Base-by-base conservation (phyloP, 2,888 invertebrate genomes). In the Campopleginae sp. region DNA sequence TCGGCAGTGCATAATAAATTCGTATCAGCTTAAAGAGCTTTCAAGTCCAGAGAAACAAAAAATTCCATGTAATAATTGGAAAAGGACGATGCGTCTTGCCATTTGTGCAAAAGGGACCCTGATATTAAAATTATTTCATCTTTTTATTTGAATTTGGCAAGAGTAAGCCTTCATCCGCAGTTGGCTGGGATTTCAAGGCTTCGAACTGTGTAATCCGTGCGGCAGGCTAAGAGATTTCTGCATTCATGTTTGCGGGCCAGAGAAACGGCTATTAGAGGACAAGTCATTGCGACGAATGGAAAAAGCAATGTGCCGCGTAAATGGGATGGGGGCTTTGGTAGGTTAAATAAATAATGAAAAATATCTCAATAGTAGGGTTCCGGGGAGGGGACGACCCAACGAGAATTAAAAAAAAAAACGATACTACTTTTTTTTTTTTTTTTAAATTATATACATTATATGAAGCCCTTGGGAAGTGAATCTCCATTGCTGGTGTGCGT, bases 381-480 rank as follows among this genome's bases (percentile, higher is more conserved):
- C 10, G 23, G 31, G 10, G 48, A 68, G 71, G n/a, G 19, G 19
- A 14, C 0, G 31, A 54, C 54, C 2, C 23, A 74, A 33, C 31
- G 19, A 33, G n/a, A 42, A 33, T 44, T 10, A 17, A n/a, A 38
- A n/a, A 44, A 44, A 38, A 10, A 19, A 46, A 33, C 31, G 44
- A 46, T 54, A 44, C 66, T 58, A 38, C 70, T 76, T 76, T 76
- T 80, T 80, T 80, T 58, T 27, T 48, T 76, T 76, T 76, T 80
- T 80, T 80, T 10, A 10, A 84, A 75, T 75, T 70, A 80, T 58
- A 70, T 65, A 75, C 54, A 83, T 75, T 74, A 68, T 51, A 44
- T 46, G 75, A 68, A 78, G 63, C 71, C 48, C 58, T 61, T 46
- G 80, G 27, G 23, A 80, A 80, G 58, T 51, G 70, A 63, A 79